Evolutionary conservation across 1,140 invertebrate genomes (phyloP).

Genomic region (Zaprionus gabonicus): DNA sequence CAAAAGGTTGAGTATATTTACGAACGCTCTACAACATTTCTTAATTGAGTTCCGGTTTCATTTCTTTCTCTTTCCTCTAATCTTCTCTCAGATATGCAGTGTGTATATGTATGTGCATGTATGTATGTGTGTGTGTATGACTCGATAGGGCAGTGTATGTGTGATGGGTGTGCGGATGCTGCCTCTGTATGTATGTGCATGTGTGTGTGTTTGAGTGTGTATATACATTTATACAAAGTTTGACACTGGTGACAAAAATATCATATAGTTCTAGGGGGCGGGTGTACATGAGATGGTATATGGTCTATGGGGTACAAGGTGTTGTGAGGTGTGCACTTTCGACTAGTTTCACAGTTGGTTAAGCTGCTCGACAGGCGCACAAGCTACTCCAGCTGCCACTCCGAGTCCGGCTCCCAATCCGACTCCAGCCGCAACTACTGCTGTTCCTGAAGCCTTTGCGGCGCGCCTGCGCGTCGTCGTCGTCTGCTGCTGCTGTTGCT

Average conservation of each 20-base stretch:
- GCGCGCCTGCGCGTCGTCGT: slow-evolving; percentile 32
- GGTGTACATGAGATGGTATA: background rate
- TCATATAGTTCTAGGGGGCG: slow-evolving; percentile 6
- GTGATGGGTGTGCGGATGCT: background rate
- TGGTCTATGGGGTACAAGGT: background rate
- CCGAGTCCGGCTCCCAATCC: slow-evolving; percentile 4
- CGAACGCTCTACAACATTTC: slow-evolving; percentile 10
- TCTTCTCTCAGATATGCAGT: background rate
- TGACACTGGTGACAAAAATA: slow-evolving; percentile 30
- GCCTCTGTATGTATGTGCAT: slow-evolving; percentile 21
- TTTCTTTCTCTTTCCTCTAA: background rate
- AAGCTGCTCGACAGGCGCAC: slow-evolving; percentile 18
- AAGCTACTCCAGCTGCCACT: slow-evolving; percentile 9
- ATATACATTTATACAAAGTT: slow-evolving; percentile 36
- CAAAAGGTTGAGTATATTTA: slow-evolving; percentile 30
- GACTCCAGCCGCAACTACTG: slow-evolving; percentile 3
- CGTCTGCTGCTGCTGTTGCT: background rate
- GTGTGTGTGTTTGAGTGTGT: slow-evolving; percentile 16
- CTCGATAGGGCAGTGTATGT: background rate
- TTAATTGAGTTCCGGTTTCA: slow-evolving; percentile 34
- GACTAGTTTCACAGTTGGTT: slow-evolving; percentile 73
- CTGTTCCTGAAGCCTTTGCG: slow-evolving; percentile 1
- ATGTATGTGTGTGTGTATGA: background rate
- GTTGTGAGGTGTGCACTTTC: slow-evolving; percentile 11
- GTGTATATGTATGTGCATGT: slow-evolving; percentile 1